These are phyloP conservation scores for Moxostoma hubbsi DNA, from an alignment of 2,797 vertebrate genomes.

Conservation along the genomic window DNA sequence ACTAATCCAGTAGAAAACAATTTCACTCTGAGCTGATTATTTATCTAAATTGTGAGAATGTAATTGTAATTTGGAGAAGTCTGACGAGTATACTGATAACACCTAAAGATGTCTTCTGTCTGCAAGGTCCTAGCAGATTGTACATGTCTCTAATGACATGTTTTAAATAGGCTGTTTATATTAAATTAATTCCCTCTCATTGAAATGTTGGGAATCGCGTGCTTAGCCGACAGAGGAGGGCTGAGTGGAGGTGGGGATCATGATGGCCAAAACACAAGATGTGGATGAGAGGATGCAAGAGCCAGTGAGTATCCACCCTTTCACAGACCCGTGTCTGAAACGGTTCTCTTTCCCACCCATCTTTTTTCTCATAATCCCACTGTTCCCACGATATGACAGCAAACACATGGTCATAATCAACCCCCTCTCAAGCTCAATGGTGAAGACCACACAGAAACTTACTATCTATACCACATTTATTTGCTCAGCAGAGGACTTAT, in stretches of 20 bases:
- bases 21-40: not conserved
- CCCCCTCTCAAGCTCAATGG: conserved; percentile 39
- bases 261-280: conserved; percentile 82
- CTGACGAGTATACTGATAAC: not conserved
- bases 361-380: conserved; percentile 59
- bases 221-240: conserved; percentile 85
- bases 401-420: conserved; percentile 65
- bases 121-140: conserved; percentile 3
- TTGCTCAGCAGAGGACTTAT: conserved; percentile 72
- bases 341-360: conserved; percentile 65
- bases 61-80: not conserved
- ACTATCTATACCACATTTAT: conserved; percentile 72
- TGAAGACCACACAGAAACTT: conserved; percentile 74
- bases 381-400: conserved; percentile 66
- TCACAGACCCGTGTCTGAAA: conserved; percentile 67
- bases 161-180: conserved; percentile 45
- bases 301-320: conserved; percentile 78
- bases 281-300: conserved; percentile 56
- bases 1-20: too few relatives aligned
- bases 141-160: conserved; percentile 31
- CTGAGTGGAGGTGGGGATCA: conserved; percentile 86
- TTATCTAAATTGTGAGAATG: not conserved
- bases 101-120: not conserved
- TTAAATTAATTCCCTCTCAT: conserved; percentile 47
- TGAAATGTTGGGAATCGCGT: conserved; percentile 46